Conservation (phyloP, 2,888 invertebrate genomes). For the Hyles lineata region DNA sequence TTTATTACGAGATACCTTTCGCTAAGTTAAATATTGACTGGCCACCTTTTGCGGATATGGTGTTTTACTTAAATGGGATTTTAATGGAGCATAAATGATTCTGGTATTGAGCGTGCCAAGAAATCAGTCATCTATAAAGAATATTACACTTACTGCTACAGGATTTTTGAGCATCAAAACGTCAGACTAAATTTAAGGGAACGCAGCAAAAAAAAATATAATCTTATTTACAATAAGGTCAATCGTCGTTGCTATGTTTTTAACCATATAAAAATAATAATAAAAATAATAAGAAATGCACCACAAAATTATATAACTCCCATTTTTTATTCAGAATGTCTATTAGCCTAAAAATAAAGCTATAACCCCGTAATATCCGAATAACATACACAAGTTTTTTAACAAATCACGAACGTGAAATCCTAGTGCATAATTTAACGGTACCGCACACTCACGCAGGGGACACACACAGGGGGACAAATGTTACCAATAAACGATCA, state of each 20-base stretch:
- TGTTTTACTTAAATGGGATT: constrained; percentile 13
- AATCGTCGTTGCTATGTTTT: too few relatives aligned
- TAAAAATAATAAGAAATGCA: not conserved
- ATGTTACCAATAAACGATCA: constrained; percentile 42
- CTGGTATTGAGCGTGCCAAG: not conserved
- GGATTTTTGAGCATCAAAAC: too few relatives aligned
- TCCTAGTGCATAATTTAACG: constrained; percentile 19
- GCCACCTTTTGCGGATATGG: constrained; percentile 33
- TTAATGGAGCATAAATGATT: constrained; percentile 6
- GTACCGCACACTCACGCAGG: not conserved
- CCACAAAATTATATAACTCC: not conserved
- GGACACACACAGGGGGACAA: constrained; percentile 14
- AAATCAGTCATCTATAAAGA: not conserved
- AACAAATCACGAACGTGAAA: constrained; percentile 1
- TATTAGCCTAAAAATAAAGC: too few relatives aligned
- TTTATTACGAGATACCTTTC: constrained; percentile 34
- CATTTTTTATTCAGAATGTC: too few relatives aligned
- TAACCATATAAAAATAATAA: too few relatives aligned
- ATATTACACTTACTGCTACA: not conserved
- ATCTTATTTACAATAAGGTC: too few relatives aligned
- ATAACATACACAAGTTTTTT: not conserved
- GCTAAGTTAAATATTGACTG: constrained; percentile 37
- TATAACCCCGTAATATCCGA: too few relatives aligned
- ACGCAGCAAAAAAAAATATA: too few relatives aligned
- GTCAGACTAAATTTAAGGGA: too few relatives aligned